A percentile compares a stretch with the other conserved stretches of the same genome.
Evolutionary conservation across 1,140 invertebrate genomes (phyloP).

Genomic region (Aleiodes sp.): DNA sequence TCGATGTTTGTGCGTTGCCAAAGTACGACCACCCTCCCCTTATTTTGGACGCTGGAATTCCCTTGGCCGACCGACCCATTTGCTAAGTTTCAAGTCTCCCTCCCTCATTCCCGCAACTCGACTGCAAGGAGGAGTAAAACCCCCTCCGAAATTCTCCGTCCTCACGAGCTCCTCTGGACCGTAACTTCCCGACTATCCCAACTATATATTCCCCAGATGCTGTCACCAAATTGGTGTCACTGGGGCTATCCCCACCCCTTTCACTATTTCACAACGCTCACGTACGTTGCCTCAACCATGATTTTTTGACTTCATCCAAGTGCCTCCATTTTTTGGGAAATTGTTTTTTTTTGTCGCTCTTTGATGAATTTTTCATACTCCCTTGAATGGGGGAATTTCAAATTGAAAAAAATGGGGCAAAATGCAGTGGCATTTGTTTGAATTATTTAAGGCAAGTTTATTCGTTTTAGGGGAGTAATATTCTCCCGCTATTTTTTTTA

Average conservation of each 20-base stretch:
- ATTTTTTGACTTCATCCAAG: too few relatives aligned
- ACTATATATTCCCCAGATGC: conserved; percentile 25
- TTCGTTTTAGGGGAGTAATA: too few relatives aligned
- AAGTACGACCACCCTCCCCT: background rate
- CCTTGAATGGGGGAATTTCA: too few relatives aligned
- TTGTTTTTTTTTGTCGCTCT: too few relatives aligned
- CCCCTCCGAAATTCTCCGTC: background rate
- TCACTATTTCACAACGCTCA: background rate
- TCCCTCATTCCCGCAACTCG: background rate
- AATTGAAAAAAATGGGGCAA: too few relatives aligned
- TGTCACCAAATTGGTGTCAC: conserved; percentile 33
- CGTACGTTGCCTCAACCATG: too few relatives aligned
- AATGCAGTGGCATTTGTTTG: too few relatives aligned
- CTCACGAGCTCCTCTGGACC: conserved; percentile 11
- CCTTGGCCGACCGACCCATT: conserved; percentile 30
- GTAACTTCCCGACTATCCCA: conserved; percentile 24
- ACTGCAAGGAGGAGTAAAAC: background rate
- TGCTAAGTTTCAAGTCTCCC: conserved; percentile 27
- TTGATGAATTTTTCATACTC: too few relatives aligned
- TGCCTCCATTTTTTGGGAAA: too few relatives aligned
- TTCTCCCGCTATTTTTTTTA: too few relatives aligned
- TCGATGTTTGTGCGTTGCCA: conserved; percentile 4
- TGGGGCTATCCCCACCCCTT: conserved; percentile 2
- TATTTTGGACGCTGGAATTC: background rate
- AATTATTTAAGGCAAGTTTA: too few relatives aligned